Evolutionary conservation across 2,113 vertebrate genomes (phyloP), one percentile per base, ranked within the genome.

Genomic region (Kryptolebias marmoratus): DNA sequence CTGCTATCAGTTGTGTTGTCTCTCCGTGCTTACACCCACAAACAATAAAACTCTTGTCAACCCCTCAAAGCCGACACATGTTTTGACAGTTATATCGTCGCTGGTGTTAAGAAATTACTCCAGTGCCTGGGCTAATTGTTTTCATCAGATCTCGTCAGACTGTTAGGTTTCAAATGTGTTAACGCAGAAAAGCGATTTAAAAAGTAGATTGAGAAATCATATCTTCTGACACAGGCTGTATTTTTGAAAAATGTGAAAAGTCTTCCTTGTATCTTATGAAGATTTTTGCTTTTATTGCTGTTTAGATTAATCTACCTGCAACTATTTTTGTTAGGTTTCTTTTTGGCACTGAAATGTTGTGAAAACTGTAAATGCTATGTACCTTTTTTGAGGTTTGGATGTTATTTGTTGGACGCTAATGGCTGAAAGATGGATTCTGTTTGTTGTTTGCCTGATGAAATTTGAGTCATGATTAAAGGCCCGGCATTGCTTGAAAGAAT

Each of bases 61-160:
- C 28, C 31, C 42, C 16, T 56, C 56, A 52, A 66, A 45, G 54
- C 6, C 69, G 44, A 72, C 62, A 73, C 52, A 18, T 9, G 16
- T 36, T 10, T 58, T 65, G 39, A 31, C 13, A 2, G 65, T 59
- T 56, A 57, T 73, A 47, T 56, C 1, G 64, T 42, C 32, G 61
- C 65, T 59, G 64, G 4, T 57, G 53, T 16, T 69, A 49, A 66
- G 27, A 62, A 58, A 63, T 13, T 3, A 44, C 10, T 65, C 39
- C 47, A 31, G 63, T 28, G 31, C 5, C 15, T 49, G 49, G 66
- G 50, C 28, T 53, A 68, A 63, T 11, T 53, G 36, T 22, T 64
- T 53, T 27, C 42, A 39, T 36, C 14, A 39, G 27, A 64, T 36
- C 31, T 27, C 22, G 30, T 18, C 47, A n/a, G 30, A 50, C 36